Conservation (phyloP, 2,797 vertebrate genomes). For the Erpetoichthys calabaricus region DNA sequence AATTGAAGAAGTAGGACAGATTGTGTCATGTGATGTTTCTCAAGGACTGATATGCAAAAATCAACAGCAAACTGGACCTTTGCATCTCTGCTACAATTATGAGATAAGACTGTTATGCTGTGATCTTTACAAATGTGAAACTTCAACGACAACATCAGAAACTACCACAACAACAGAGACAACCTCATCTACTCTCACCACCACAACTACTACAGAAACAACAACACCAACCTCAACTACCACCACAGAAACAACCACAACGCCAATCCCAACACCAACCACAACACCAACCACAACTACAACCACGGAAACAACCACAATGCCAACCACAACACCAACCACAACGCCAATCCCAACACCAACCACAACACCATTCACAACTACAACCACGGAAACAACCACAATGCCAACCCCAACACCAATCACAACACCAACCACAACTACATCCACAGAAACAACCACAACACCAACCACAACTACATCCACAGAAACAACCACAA, state of each 20-base stretch:
- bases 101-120: no score
- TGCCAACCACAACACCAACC: not conserved
- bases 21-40: no score
- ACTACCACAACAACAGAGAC: not conserved
- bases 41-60: no score
- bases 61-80: no score
- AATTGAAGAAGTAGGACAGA: no score
- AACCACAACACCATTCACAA: not conserved
- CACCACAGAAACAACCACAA: slow-evolving; percentile 1
- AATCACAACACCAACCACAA: not conserved
- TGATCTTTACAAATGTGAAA: no score
- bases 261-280: not conserved
- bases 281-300: not conserved
- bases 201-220: not conserved
- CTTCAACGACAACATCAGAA: not conserved
- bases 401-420: not conserved
- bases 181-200: not conserved
- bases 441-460: not conserved
- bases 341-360: not conserved
- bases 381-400: not conserved
- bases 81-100: no score
- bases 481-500: not conserved
- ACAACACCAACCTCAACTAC: not conserved
- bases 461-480: not conserved
- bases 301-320: not conserved